These are phyloP conservation scores for Mobula hypostoma DNA, from an alignment of 2,113 vertebrate genomes.

Conservation along the genomic window DNA sequence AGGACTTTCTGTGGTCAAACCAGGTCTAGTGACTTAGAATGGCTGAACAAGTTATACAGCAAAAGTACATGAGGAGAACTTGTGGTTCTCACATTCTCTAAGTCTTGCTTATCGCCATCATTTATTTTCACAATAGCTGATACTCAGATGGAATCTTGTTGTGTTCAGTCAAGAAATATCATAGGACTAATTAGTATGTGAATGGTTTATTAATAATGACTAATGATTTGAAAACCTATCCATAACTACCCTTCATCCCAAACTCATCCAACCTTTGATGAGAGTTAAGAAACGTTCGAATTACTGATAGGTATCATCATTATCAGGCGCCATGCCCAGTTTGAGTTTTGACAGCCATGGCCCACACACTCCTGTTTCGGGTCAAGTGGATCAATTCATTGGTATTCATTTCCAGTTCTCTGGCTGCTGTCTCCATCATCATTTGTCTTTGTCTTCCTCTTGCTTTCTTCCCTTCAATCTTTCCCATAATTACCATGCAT, in stretches of 20 bases:
- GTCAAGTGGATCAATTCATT: too few species aligned
- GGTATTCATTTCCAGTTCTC: too few species aligned
- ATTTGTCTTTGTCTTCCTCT: too few species aligned
- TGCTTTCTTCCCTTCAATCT: too few species aligned
- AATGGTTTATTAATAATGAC: background rate
- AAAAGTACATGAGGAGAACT: background rate
- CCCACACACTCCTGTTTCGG: too few species aligned
- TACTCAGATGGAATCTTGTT: background rate
- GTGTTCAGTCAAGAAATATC: too few species aligned
- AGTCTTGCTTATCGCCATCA: background rate
- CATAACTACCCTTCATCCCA: too few species aligned
- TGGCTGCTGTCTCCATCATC: too few species aligned
- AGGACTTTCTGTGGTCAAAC: background rate
- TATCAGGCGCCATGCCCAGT: too few species aligned
- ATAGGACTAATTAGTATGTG: background rate
- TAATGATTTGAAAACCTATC: background rate
- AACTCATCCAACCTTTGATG: background rate
- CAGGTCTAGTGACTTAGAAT: background rate
- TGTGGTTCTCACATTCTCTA: background rate
- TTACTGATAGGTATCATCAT: background rate
- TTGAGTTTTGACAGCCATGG: too few species aligned
- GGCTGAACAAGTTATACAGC: background rate
- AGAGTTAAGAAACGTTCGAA: background rate
- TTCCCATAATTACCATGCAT: too few species aligned
- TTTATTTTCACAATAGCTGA: background rate